phyloP scores from a whole-genome alignment of 2,888 invertebrate species.

The Lithodes maja region DNA sequence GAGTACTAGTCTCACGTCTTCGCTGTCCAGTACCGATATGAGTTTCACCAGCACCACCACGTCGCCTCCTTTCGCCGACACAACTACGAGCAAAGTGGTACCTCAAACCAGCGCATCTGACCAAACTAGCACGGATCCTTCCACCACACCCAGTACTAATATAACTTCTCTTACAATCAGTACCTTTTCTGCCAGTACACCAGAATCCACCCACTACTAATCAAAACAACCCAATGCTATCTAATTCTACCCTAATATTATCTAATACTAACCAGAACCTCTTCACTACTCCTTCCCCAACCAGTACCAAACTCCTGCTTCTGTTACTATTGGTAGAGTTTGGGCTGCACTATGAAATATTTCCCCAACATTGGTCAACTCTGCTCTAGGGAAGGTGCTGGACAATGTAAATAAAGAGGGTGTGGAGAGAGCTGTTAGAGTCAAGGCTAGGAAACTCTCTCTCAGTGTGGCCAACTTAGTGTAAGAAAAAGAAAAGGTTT shows the following conservation, averaged over 20 bases:
- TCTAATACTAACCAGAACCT: too few relatives aligned
- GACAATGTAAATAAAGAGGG: slow-evolving; percentile 15
- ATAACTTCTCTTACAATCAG: background rate
- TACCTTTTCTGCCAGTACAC: background rate
- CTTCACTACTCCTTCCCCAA: background rate
- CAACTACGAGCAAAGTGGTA: background rate
- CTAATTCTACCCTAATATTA: background rate
- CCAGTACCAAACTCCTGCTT: slow-evolving; percentile 27
- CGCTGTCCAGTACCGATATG: background rate
- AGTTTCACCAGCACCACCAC: background rate
- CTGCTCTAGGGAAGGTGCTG: slow-evolving; percentile 25
- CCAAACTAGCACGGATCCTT: background rate
- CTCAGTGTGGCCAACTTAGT: slow-evolving; percentile 44
- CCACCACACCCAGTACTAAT: background rate
- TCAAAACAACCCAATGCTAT: background rate
- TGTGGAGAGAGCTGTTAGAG: slow-evolving; percentile 14
- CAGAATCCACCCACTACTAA: background rate
- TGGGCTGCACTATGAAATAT: slow-evolving; percentile 56
- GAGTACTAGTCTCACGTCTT: background rate
- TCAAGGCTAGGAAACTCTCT: slow-evolving; percentile 50
- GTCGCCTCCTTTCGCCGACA: background rate
- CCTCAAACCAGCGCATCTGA: background rate
- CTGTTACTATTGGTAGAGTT: slow-evolving; percentile 56
- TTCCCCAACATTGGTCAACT: slow-evolving; percentile 35
- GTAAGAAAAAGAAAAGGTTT: background rate